phyloP scores from a whole-genome alignment of 30 jellyfish, hydroid and myxozoan species.

The Aurelia sp. region DNA sequence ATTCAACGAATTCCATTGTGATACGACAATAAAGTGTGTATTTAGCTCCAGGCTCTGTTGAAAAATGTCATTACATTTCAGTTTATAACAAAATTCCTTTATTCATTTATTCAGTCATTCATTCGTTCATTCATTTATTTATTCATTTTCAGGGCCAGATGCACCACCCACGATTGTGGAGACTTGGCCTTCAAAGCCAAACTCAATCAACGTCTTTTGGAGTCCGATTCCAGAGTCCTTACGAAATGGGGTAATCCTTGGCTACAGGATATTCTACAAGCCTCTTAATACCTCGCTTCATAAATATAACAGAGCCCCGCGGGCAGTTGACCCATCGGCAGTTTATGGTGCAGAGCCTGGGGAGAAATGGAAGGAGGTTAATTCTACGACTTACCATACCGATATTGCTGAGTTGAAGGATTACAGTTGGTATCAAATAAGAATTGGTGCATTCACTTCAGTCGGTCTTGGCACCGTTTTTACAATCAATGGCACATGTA shows the following conservation, averaged over 20 bases:
- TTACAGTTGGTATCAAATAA: constrained; percentile 47
- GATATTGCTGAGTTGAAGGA: constrained; percentile 22
- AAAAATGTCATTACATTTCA: background rate
- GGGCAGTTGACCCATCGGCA: constrained; percentile 49
- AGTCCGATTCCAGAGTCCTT: constrained; percentile 53
- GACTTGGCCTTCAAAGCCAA: constrained; percentile 47
- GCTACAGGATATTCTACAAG: constrained; percentile 59
- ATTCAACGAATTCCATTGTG: too few relatives aligned
- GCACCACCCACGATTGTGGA: constrained; percentile 50
- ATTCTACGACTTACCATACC: constrained; percentile 25
- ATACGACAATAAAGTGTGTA: too few relatives aligned
- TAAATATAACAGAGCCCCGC: constrained; percentile 40
- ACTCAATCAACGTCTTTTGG: constrained; percentile 47
- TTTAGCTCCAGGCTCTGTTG: too few relatives aligned
- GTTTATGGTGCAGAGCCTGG: constrained; percentile 63
- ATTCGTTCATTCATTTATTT: too few relatives aligned
- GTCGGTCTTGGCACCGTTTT: constrained; percentile 40
- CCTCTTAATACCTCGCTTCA: constrained; percentile 41
- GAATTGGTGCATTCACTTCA: constrained; percentile 63
- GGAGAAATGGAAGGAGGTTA: constrained; percentile 51
- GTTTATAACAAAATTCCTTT: background rate
- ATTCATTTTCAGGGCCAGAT: constrained; percentile 42
- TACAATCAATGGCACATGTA: constrained; percentile 46
- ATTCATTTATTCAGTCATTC: too few relatives aligned
- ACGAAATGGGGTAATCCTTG: constrained; percentile 46